These are phyloP conservation scores for Philotrypesis tridentata DNA, from an alignment of 1,140 invertebrate species.

Conservation along the genomic window DNA sequence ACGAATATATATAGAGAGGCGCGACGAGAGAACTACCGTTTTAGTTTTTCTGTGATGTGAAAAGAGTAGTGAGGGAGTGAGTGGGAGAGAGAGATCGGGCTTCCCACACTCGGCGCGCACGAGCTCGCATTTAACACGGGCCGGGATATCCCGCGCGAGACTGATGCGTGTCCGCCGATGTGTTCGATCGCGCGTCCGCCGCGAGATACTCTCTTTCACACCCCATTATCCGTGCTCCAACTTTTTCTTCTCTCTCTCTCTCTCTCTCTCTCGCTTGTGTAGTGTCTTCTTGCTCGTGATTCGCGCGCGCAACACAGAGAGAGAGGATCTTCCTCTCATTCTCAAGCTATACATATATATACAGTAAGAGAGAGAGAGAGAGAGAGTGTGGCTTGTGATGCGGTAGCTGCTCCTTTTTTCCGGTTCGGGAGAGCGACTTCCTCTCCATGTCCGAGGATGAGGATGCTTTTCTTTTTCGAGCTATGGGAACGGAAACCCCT, in stretches of 20 bases:
- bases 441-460: neutral
- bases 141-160: conserved; percentile 56
- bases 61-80: conserved; percentile 32
- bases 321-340: too few relatives aligned
- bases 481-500: neutral
- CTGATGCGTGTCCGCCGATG: conserved; percentile 61
- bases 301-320: neutral
- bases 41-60: conserved; percentile 46
- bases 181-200: conserved; percentile 32
- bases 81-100: conserved; percentile 45
- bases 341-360: too few relatives aligned
- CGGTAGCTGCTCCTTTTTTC: neutral
- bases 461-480: neutral
- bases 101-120: conserved; percentile 67
- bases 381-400: neutral
- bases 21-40: conserved; percentile 41
- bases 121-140: conserved; percentile 60
- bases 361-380: too few relatives aligned
- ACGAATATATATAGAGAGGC: neutral
- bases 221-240: conserved; percentile 44
- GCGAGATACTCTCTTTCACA: conserved; percentile 49
- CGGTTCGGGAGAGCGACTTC: neutral
- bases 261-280: neutral
- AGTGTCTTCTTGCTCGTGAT: neutral
- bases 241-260: conserved; percentile 10